Conservation (phyloP, 2,113 vertebrate species). For the Clarias gariepinus region DNA sequence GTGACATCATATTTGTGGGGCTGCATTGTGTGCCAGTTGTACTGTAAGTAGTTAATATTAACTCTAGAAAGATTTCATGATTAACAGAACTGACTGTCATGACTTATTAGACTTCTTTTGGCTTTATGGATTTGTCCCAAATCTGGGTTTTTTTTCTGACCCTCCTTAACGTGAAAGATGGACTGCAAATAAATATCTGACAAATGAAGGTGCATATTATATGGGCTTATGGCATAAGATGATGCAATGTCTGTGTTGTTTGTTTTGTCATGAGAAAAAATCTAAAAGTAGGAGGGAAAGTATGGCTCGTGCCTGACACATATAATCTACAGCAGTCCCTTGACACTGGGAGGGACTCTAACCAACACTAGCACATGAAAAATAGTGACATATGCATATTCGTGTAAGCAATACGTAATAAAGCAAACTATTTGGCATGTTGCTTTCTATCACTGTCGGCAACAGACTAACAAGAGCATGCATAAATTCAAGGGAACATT, state of each 20-base stretch:
- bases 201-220: neutral
- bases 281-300: neutral
- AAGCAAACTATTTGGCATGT: neutral
- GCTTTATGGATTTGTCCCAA: neutral
- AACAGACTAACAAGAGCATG: neutral
- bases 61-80: neutral
- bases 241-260: neutral
- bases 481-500: neutral
- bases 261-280: neutral
- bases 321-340: conserved; percentile 13
- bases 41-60: neutral
- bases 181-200: neutral
- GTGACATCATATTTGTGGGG: neutral
- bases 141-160: neutral
- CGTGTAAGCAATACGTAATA: neutral
- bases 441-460: neutral
- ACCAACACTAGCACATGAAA: neutral
- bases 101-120: neutral
- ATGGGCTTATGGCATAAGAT: neutral
- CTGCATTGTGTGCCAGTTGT: neutral
- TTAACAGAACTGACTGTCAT: neutral
- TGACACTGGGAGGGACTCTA: neutral
- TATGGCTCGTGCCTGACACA: neutral
- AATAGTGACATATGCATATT: conserved; percentile 14
- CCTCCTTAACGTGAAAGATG: neutral